Evolutionary conservation across 2,888 invertebrate species (phyloP), one percentile per base, ranked within the genome.

Genomic region (Lasioglossum pauxillum): DNA sequence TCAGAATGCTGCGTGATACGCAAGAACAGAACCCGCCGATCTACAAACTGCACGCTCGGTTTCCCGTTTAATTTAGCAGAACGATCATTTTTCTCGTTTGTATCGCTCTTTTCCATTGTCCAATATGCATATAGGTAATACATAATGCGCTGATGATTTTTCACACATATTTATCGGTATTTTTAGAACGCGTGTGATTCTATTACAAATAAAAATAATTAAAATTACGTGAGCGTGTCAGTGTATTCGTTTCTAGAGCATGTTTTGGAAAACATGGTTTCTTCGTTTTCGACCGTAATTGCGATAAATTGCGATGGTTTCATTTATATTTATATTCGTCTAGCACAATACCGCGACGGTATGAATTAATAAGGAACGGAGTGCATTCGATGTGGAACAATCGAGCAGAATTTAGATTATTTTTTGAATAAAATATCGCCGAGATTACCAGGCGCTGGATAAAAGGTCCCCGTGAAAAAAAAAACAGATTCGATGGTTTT

Each of bases 1-100:
- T 67, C 23, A 67, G 35, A 67, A 67, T 38, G 31, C 67, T 16
- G 67, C 67, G 67, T 35, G 31, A 27, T 31, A 67, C 14, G 16
- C 72, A 31, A 64, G 71, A 49, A 76, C 16, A 75, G 38, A 72
- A 82, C 53, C 2, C 60, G 35, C 23, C 72, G 23, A 67, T 19
- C 82, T 83, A 19, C 69, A 19, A 75, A 71, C 57, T 38, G 49
- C 41, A 35, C 67, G 27, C 80, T 44, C 5, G 35, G 71, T 46
- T 60, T 46, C 67, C 46, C 64, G 23, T 67, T 76, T 83, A 35
- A 76, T 82, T 82, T 38, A 35, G 53, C 10, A n/a, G 53, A 53
- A 53, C 49, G 49, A 49, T 49, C 49, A 19, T 53, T 53, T 23
- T 10, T 10, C 8, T 53, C 10, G 53, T 49, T 49, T 8, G 8